phyloP scores from a whole-genome alignment of 2,888 invertebrate species.

The Heteropelma amictum region DNA sequence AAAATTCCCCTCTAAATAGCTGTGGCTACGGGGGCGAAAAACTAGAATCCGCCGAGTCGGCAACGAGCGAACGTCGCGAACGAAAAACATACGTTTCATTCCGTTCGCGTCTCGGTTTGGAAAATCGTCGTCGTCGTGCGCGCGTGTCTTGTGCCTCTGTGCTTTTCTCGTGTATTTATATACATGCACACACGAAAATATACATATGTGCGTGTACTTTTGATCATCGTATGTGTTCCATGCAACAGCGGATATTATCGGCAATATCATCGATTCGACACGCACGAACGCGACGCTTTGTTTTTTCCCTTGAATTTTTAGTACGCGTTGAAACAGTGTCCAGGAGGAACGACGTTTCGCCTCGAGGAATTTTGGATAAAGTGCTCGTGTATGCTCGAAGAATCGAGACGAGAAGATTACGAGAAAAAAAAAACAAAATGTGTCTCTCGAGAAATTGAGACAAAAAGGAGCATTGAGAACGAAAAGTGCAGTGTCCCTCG shows the following conservation, averaged over 20 bases:
- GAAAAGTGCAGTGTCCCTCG: no score
- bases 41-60: constrained; percentile 77
- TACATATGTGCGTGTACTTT: no score
- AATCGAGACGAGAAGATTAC: neutral
- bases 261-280: constrained; percentile 1
- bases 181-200: constrained; percentile 16
- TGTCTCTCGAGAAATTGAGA: no score
- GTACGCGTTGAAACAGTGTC: constrained; percentile 11
- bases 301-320: constrained; percentile 14
- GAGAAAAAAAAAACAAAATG: no score
- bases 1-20: constrained; percentile 77
- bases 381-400: neutral
- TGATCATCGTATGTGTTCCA: constrained; percentile 20
- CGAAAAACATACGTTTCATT: constrained; percentile 22
- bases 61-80: constrained; percentile 73
- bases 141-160: neutral
- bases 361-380: constrained; percentile 36
- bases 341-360: neutral
- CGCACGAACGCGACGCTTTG: constrained; percentile 5
- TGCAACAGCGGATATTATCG: constrained; percentile 44
- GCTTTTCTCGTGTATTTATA: constrained; percentile 7
- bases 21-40: constrained; percentile 74
- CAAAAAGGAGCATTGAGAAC: no score
- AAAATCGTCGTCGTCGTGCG: neutral
- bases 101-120: constrained; percentile 1